Percentiles rank a stretch among this genome's conserved stretches.
Evolutionary conservation across 2,797 vertebrate species (phyloP).

Genomic region (Pyrocephalus nanus): DNA sequence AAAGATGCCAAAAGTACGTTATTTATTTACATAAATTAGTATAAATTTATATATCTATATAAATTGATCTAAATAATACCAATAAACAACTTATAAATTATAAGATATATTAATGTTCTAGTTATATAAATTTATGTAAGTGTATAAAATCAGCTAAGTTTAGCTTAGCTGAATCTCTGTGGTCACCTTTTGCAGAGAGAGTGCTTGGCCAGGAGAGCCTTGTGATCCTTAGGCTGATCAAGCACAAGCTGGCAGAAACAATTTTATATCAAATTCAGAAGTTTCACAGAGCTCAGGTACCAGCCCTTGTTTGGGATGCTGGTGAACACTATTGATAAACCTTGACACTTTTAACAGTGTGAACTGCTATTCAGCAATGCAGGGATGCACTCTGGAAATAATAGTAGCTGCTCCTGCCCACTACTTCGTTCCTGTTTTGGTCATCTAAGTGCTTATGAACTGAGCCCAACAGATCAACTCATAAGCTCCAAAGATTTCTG

Average conservation of each 20-base stretch:
- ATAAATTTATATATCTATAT: neutral
- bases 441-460: neutral
- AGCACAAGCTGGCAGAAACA: neutral
- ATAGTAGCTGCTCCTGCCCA: neutral
- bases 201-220: neutral
- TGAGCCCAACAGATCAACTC: neutral
- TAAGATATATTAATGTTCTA: fast-evolving
- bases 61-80: neutral
- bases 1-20: too few species aligned
- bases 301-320: neutral
- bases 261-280: neutral
- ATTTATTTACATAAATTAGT: neutral
- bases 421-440: neutral
- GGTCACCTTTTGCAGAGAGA: neutral
- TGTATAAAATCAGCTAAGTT: neutral
- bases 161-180: neutral
- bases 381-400: neutral
- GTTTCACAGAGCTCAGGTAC: neutral
- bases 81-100: neutral
- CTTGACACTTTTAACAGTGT: neutral
- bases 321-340: neutral
- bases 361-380: neutral
- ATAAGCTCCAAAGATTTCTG: neutral
- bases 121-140: neutral
- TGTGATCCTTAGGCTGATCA: neutral